Conservation (phyloP, 2,888 invertebrate species). For the Drosophila monieri region DNA sequence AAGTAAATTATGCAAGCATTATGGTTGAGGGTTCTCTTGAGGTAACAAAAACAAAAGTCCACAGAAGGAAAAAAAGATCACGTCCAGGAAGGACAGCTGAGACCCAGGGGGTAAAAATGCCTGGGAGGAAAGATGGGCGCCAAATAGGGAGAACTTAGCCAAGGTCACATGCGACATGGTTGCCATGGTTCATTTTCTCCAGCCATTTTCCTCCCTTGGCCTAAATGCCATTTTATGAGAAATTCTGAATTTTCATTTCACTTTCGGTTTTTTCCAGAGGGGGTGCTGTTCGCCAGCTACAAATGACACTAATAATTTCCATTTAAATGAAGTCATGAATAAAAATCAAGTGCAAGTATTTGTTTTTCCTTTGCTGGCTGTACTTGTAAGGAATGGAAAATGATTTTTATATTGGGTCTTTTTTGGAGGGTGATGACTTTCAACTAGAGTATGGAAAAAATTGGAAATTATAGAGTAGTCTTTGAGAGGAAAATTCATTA, state of each 20-base stretch:
- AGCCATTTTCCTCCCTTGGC: slow-evolving; percentile 12
- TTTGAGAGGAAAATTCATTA: too few relatives aligned
- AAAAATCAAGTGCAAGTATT: slow-evolving; percentile 62
- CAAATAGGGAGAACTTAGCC: slow-evolving; percentile 47
- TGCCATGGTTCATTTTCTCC: slow-evolving; percentile 35
- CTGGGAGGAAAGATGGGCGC: slow-evolving; percentile 1
- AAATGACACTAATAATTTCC: slow-evolving; percentile 78
- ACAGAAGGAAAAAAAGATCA: slow-evolving; percentile 7
- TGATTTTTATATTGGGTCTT: slow-evolving; percentile 23
- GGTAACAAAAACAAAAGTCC: slow-evolving; percentile 26
- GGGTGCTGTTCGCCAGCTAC: slow-evolving; percentile 42
- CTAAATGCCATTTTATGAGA: slow-evolving; percentile 68
- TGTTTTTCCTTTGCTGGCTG: slow-evolving; percentile 27
- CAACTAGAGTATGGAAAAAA: neutral
- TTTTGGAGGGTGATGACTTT: slow-evolving; percentile 1
- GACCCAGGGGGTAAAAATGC: slow-evolving; percentile 23
- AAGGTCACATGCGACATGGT: slow-evolving; percentile 63
- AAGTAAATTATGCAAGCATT: slow-evolving; percentile 80
- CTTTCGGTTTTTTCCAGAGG: slow-evolving; percentile 12
- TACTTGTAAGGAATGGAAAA: slow-evolving; percentile 26
- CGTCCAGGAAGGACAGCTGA: slow-evolving; percentile 40
- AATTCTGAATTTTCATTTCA: slow-evolving; percentile 60
- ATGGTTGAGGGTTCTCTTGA: slow-evolving; percentile 55
- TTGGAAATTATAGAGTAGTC: neutral
- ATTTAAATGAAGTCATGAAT: slow-evolving; percentile 75